Base-by-base conservation (phyloP, 1,140 invertebrate genomes). In the Trichonephila inaurata region DNA sequence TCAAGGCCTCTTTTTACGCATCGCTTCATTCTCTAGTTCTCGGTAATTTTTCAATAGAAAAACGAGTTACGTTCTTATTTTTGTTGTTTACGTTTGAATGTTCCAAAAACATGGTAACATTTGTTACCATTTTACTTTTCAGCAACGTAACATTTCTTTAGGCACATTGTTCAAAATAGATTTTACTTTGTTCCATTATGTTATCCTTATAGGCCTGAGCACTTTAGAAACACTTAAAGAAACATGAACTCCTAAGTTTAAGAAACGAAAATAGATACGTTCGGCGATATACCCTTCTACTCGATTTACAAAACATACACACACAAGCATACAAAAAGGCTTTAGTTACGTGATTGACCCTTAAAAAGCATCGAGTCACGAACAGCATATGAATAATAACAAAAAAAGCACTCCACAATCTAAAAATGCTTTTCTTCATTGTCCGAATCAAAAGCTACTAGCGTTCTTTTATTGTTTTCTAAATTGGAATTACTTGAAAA, bases 361-460 rank as follows among this genome's bases (percentile, higher is more conserved):
- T 77, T 40, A 33, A 33, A 77, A 77, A 77, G 28, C 72, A 14
- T 12, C 12, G 5, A 40, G 28, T 77, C 72, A 77, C 72, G 72
- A 77, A 77, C 72, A 77, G n/a, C 33, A 19, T 19, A 18, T 16
- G 72, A 69, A 69, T 69, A 66, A 66, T 28, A 77, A 77, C 28
- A 16, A 19, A 77, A 77, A 0, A 77, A 0, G 33, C 21, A 5
- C 72, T 18, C 33, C 28, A 10, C 14, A 19, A 33, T 77, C 72
- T 40, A 77, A 77, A 77, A 77, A 33, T 33, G 72, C 16, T 77
- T 77, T 77, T 77, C 72, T 33, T 77, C 28, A 40, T 77, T 77
- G 72, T 77, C 28, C 72, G 28, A 33, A 12, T 77, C 72, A 40
- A 40, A 19, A 40, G 33, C 28, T 33, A 40, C 72, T 28, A 19